Evolutionary conservation across 2,888 invertebrate species (phyloP).

Genomic region (Tridacna crocea): DNA sequence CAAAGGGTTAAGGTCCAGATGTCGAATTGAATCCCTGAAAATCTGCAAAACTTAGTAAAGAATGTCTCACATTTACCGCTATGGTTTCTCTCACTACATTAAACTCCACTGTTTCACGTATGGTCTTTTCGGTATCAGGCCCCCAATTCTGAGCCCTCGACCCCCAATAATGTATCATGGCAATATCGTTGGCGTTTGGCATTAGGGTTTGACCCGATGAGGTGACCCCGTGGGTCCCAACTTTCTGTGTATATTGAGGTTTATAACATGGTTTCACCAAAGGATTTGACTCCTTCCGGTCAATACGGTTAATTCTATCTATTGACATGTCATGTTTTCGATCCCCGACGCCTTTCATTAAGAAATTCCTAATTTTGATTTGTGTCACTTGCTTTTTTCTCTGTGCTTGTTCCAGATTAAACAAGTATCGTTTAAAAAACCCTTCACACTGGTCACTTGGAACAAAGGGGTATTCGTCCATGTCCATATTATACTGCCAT

Average conservation of each 20-base stretch:
- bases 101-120: slow-evolving; percentile 47
- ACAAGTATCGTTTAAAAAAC: slow-evolving; percentile 58
- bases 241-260: slow-evolving; percentile 19
- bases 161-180: slow-evolving; percentile 71
- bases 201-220: not conserved
- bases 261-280: slow-evolving; percentile 63
- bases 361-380: slow-evolving; percentile 53
- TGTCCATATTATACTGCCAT: slow-evolving; percentile 68
- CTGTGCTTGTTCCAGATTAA: slow-evolving; percentile 11
- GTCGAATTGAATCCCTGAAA: slow-evolving; percentile 29
- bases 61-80: slow-evolving; percentile 4
- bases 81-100: slow-evolving; percentile 21
- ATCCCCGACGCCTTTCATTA: slow-evolving; percentile 68
- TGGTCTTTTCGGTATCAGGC: slow-evolving; percentile 58
- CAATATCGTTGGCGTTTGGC: slow-evolving; percentile 9
- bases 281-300: slow-evolving; percentile 56
- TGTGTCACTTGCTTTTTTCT: slow-evolving; percentile 25
- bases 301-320: slow-evolving; percentile 63
- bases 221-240: slow-evolving; percentile 30
- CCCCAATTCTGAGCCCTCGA: slow-evolving; percentile 67
- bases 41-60: slow-evolving; percentile 25
- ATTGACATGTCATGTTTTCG: slow-evolving; percentile 51
- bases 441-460: slow-evolving; percentile 49
- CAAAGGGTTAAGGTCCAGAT: slow-evolving; percentile 30
- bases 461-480: slow-evolving; percentile 70